Evolutionary conservation across 2,797 vertebrate genomes (phyloP), one percentile per base, ranked within the genome.

Genomic region (Mormyrops attenuatus): DNA sequence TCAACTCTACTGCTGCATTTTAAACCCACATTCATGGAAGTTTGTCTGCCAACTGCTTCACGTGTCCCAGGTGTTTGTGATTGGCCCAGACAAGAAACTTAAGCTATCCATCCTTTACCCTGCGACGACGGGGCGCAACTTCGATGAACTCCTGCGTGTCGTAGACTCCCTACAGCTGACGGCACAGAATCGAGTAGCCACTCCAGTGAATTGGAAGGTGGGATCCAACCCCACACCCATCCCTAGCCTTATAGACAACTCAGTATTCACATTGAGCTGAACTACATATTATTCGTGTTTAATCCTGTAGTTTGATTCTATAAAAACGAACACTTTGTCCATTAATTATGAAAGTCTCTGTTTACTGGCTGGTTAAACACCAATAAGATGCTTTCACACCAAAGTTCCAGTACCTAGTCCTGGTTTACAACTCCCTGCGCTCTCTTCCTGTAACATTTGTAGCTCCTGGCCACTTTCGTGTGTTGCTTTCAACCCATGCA

Each of bases 21-120:
- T 69, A 69, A 69, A 34, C 66, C 66, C 26, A 69, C 30, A 30
- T 66, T 66, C 63, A 3, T 9, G 57, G 7, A 26, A 7, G 60
- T 26, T 63, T 26, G 60, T 3, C 60, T 1, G 3, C 3, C 26
- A 69, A 69, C 9, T 30, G 26, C 30, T 30, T 69, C 63, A 15
- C 22, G 26, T 34, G 26, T 69, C 88, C 84, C 90, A 99, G 98
- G 98, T 99, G 49, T 99, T 98, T 69, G 9, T 99, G 91, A 95
- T 99, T 85, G 98, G 98, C n/a, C 98, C 99, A 0, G 98, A 99
- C 93, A 99, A 99, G 96, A 98, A 96, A 93, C 91, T 99, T 94
- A 99, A 99, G 94, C 96, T 99, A 88, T 99, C 98, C n/a, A 96
- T 99, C 94, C 97, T 99, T 66, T 99, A 99, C 92, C 99, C 98